phyloP scores from a whole-genome alignment of 2,797 vertebrate genomes.

The Schizothorax lantsangensis region DNA sequence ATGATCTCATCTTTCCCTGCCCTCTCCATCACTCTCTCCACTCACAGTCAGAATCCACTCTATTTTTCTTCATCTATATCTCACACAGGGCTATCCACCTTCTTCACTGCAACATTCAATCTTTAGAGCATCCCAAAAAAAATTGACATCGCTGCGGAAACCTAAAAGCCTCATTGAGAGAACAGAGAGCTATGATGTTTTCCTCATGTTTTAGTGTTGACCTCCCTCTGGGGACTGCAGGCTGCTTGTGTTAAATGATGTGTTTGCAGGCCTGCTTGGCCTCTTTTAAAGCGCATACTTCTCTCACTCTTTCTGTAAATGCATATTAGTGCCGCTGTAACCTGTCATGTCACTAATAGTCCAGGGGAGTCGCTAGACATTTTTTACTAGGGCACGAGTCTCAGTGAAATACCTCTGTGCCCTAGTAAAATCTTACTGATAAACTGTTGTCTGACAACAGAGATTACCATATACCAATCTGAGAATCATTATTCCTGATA shows the following conservation, averaged over 20 bases:
- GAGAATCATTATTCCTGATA: not conserved
- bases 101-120: conserved; percentile 40
- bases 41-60: conserved; percentile 24
- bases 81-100: conserved; percentile 34
- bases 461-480: not conserved
- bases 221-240: conserved; percentile 47
- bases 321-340: not conserved
- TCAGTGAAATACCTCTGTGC: not conserved
- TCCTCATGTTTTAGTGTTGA: conserved; percentile 34
- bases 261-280: conserved; percentile 35
- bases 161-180: conserved; percentile 45
- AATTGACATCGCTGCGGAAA: conserved; percentile 20
- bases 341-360: not conserved
- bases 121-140: conserved; percentile 18
- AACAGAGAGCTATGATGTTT: conserved; percentile 45
- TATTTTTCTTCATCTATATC: conserved; percentile 36
- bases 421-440: not conserved
- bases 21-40: conserved; percentile 26
- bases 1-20: conserved; percentile 13
- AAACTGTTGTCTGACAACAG: no score
- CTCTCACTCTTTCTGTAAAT: not conserved
- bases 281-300: conserved; percentile 37
- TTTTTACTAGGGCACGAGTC: not conserved
- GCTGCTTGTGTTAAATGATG: conserved; percentile 34
- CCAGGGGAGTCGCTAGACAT: not conserved